phyloP scores from a whole-genome alignment of 1,140 invertebrate genomes.

The Drosophila parvula region DNA sequence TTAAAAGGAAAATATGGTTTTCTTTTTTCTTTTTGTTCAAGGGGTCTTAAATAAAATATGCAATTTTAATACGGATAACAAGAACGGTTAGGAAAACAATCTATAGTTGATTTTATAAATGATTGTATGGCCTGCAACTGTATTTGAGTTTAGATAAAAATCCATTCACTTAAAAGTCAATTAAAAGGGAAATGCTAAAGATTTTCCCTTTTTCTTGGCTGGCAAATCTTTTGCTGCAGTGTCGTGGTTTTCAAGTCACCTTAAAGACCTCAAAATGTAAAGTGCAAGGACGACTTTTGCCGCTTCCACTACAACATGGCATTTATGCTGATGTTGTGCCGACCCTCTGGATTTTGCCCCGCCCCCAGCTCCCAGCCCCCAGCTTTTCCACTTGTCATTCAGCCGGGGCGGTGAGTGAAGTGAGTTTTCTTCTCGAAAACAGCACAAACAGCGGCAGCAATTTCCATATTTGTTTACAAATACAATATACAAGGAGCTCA shows the following conservation, averaged over 20 bases:
- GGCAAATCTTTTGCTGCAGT: background rate
- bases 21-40: background rate
- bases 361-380: background rate
- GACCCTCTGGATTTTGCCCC: background rate
- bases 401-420: slow-evolving; percentile 19
- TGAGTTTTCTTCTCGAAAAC: slow-evolving; percentile 24
- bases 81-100: background rate
- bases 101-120: background rate
- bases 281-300: slow-evolving; percentile 40
- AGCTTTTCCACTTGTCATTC: slow-evolving; percentile 30
- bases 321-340: slow-evolving; percentile 34
- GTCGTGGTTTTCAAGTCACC: slow-evolving; percentile 1
- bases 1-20: slow-evolving; percentile 10
- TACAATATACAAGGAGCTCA: slow-evolving; percentile 48
- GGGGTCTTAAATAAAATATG: background rate
- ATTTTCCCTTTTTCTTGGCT: background rate
- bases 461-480: slow-evolving; percentile 64
- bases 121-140: background rate
- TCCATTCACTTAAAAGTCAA: background rate
- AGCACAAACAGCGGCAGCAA: slow-evolving; percentile 53
- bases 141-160: background rate
- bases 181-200: background rate
- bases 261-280: slow-evolving; percentile 24
- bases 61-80: background rate
- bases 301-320: slow-evolving; percentile 22